Evolutionary conservation across 2,113 vertebrate species (phyloP).

Genomic region (Alethe diademata): DNA sequence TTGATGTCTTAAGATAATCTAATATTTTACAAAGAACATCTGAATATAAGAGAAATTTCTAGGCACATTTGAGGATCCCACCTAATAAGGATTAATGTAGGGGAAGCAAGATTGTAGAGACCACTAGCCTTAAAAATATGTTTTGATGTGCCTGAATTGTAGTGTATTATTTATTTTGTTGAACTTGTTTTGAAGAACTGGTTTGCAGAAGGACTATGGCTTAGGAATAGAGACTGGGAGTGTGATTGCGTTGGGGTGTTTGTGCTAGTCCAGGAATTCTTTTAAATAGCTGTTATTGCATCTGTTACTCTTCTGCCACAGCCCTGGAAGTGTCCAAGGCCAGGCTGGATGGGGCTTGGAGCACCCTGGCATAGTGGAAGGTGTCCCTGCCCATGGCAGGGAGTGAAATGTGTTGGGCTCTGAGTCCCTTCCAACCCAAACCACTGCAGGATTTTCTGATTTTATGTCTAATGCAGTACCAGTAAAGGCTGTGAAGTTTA

Average conservation of each 20-base stretch:
- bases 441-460: background rate
- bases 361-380: rapidly evolving
- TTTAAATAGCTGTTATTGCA: background rate
- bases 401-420: rapidly evolving
- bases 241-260: background rate
- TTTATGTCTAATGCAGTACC: background rate
- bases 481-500: background rate
- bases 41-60: background rate
- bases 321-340: background rate
- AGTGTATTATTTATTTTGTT: background rate
- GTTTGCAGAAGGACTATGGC: background rate
- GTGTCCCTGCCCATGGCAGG: background rate
- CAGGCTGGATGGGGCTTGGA: rapidly evolving
- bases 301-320: background rate
- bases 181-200: background rate
- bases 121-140: background rate
- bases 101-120: background rate
- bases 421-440: background rate
- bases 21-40: background rate
- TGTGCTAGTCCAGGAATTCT: background rate
- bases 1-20: background rate
- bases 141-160: background rate
- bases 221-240: background rate
- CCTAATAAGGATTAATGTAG: background rate
- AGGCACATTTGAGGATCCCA: background rate